phyloP scores from a whole-genome alignment of 2,888 invertebrate species.

The Ypsolopha scabrella region DNA sequence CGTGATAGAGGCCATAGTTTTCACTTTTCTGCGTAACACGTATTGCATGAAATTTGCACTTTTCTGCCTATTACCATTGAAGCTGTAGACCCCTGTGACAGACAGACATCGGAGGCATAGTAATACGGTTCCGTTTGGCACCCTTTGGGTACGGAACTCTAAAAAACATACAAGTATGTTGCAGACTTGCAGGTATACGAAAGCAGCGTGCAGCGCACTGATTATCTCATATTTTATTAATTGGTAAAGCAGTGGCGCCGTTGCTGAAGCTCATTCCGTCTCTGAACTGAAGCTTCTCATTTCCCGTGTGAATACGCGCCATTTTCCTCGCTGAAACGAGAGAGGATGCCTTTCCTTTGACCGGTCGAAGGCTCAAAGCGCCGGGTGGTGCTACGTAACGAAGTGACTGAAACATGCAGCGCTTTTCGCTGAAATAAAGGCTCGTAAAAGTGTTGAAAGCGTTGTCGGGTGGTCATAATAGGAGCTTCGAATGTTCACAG shows the following conservation, averaged over 20 bases:
- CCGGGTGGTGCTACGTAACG: constrained; percentile 8
- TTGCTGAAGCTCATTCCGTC: constrained; percentile 7
- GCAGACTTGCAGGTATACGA: background rate
- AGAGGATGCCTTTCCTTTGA: constrained; percentile 42
- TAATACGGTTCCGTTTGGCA: too few relatives aligned
- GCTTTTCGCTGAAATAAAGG: background rate
- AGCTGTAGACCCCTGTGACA: too few relatives aligned
- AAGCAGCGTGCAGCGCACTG: background rate
- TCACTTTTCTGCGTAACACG: too few relatives aligned
- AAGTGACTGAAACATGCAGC: constrained; percentile 4
- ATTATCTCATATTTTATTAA: constrained; percentile 9
- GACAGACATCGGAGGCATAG: too few relatives aligned
- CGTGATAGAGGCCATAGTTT: too few relatives aligned
- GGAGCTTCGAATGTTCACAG: too few relatives aligned
- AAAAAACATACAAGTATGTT: too few relatives aligned
- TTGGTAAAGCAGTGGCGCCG: constrained; percentile 1
- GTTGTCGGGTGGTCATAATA: background rate
- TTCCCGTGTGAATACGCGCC: constrained; percentile 47
- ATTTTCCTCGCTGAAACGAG: constrained; percentile 41
- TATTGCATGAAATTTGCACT: too few relatives aligned
- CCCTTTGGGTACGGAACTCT: too few relatives aligned
- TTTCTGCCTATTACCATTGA: too few relatives aligned
- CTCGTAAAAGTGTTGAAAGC: background rate
- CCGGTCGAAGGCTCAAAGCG: constrained; percentile 36
- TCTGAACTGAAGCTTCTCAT: constrained; percentile 35